Base-by-base conservation (phyloP, 1,140 invertebrate species). In the Neocloeon triangulifer region DNA sequence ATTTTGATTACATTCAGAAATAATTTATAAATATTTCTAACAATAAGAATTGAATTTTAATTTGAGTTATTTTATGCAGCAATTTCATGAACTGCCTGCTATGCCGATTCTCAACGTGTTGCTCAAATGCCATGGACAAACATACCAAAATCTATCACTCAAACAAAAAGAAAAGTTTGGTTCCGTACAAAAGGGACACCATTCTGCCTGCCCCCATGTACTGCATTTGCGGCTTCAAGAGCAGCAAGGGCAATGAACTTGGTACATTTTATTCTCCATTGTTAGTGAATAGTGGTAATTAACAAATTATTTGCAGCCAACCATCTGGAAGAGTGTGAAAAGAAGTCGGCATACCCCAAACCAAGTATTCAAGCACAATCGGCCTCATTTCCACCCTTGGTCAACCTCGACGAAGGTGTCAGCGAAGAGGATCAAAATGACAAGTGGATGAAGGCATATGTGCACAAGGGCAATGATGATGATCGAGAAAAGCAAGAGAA, bases 71-170 rank as follows among this genome's bases (percentile, higher is more conserved):
- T 35, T 18, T 19, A 53, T 58, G 37, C 47, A 80, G 74, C 2
- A 73, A 74, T 0, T 61, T 65, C 44, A 58, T 71, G 37, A 62
- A 53, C 35, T 85, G 78, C 49, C 61, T 61, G 25, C 69, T 72
- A 37, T 85, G 79, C 43, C 62, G 67, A 37, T 85, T 69, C 45
- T 59, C 66, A 28, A 77, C 75, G 5, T 72, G 69, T 34, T 82
- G 79, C 49, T 66, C 66, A 49, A 61, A 65, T 34, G 71, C 73
- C 1, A 73, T 78, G 55, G 58, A 69, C 40, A 62, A 66, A 29
- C 79, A 82, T 53, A 58, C 57, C 34, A 52, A 59, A n/a, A n/a
- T n/a, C n/a, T n/a, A n/a, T n/a, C n/a, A n/a, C n/a, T n/a, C n/a
- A n/a, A n/a, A n/a, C n/a, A n/a, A n/a, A n/a, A n/a, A n/a, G n/a